Base-by-base conservation (phyloP, 2,797 vertebrate genomes). In the Alectoris magna region DNA sequence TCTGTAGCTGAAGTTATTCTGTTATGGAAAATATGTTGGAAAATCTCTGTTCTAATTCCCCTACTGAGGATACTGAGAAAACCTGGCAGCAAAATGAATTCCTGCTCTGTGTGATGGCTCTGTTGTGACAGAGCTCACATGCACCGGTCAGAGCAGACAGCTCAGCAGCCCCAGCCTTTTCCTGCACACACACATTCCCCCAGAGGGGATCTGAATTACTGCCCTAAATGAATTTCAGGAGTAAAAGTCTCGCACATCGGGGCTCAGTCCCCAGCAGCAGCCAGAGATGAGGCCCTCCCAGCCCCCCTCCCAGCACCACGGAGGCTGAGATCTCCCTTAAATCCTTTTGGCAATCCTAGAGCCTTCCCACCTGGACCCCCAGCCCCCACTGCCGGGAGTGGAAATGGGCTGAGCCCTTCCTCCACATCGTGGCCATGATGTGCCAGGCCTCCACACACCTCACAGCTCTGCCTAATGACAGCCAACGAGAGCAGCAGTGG, bases 221-320 rank as follows among this genome's bases (percentile, higher is more conserved):
- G 26, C 0, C 63, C 41, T 6, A 9, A 23, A 16, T 1, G 3
- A 17, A 34, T n/a, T 22, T 10, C 64, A 27, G 77, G 23, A 71
- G 44, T 0, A 64, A n/a, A 27, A 68, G 60, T 46, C 56, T 81
- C 6, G 10, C 10, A 2, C 1, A 0, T 24, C 8, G 1, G 0
- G 3, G 22, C 68, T 77, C 17, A 3, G 27, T 1, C 48, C 22
- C 23, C 18, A 63, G 46, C 38, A 15, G 2, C 44, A 68, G n/a
- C 18, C 64, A 87, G 78, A 75, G 63, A 6, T 36, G 14, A 53
- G 84, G 78, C 78, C 46, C 21, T 41, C 24, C 51, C 2, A 29
- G n/a, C 60, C 39, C 29, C 36, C n/a, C 51, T 34, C 26, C 48
- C 43, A 34, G n/a, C 49, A 49, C 11, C 7, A 0, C 19, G 9